A percentile compares a stretch with the other conserved stretches of the same genome.
phyloP scores from a whole-genome alignment of 2,113 vertebrate genomes.

The Hypanus sabinus region DNA sequence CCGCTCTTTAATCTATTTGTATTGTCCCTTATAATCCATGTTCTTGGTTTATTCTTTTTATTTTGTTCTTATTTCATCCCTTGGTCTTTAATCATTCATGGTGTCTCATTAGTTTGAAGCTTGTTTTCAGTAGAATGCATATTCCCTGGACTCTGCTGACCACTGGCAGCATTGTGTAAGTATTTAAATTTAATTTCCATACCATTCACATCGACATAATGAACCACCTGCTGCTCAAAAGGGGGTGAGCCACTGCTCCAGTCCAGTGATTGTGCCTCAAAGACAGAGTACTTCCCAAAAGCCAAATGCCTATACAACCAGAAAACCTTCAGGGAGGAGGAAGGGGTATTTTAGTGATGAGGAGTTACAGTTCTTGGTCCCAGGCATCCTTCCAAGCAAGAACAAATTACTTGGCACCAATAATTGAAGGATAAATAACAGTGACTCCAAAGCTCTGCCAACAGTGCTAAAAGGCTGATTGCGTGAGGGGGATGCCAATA shows the following conservation, averaged over 20 bases:
- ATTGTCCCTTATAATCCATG: no score
- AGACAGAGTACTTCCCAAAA: background rate
- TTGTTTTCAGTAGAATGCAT: no score
- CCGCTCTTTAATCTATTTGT: no score
- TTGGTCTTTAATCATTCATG: no score
- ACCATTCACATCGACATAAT: background rate
- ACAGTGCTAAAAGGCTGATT: background rate
- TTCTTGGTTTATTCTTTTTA: no score
- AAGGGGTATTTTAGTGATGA: background rate
- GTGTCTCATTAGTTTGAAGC: no score
- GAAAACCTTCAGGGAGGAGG: background rate
- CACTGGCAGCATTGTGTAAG: no score
- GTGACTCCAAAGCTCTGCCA: background rate
- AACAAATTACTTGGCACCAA: background rate
- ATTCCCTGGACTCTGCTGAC: no score
- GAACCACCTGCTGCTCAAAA: background rate
- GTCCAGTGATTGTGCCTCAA: background rate
- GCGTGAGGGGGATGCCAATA: background rate
- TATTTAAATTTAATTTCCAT: background rate
- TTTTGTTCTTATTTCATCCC: no score
- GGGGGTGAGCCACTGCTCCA: background rate
- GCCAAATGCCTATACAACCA: background rate
- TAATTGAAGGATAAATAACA: background rate
- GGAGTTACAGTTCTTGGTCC: background rate
- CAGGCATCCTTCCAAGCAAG: background rate